Conservation (phyloP, 2,888 invertebrate genomes). For the Plutella xylostella region DNA sequence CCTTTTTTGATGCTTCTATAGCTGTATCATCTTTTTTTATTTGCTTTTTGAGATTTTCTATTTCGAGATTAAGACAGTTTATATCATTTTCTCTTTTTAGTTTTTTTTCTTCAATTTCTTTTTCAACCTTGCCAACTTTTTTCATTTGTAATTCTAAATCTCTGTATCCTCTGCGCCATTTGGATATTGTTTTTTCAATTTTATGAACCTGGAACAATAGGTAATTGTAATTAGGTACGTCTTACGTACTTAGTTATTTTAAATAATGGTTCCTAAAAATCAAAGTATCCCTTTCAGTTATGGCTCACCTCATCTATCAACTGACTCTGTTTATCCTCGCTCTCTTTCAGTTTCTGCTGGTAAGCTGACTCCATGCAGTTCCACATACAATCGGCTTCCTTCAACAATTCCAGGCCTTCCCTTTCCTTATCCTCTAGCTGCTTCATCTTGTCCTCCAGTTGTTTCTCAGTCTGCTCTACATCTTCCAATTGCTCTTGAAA, state of each 20-base stretch:
- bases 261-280: neutral
- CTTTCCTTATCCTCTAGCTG: conserved; percentile 71
- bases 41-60: conserved; percentile 31
- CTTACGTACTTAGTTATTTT: too few relatives aligned
- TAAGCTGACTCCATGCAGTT: conserved; percentile 60
- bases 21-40: conserved; percentile 35
- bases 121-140: conserved; percentile 30
- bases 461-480: conserved; percentile 61
- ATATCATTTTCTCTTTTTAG: conserved; percentile 41
- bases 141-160: conserved; percentile 40
- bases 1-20: conserved; percentile 24
- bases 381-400: conserved; percentile 71
- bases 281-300: neutral
- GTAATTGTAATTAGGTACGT: too few relatives aligned
- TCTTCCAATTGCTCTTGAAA: conserved; percentile 53
- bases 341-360: conserved; percentile 42
- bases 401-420: conserved; percentile 61
- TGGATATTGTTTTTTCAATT: conserved; percentile 14
- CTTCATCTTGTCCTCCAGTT: conserved; percentile 64
- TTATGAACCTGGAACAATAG: neutral
- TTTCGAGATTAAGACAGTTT: conserved; percentile 37
- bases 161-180: conserved; percentile 49
- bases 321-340: conserved; percentile 34
- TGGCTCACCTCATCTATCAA: conserved; percentile 10
- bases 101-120: conserved; percentile 36